Base-by-base conservation (phyloP, 2,888 invertebrate genomes). In the Xiphydria camelus region DNA sequence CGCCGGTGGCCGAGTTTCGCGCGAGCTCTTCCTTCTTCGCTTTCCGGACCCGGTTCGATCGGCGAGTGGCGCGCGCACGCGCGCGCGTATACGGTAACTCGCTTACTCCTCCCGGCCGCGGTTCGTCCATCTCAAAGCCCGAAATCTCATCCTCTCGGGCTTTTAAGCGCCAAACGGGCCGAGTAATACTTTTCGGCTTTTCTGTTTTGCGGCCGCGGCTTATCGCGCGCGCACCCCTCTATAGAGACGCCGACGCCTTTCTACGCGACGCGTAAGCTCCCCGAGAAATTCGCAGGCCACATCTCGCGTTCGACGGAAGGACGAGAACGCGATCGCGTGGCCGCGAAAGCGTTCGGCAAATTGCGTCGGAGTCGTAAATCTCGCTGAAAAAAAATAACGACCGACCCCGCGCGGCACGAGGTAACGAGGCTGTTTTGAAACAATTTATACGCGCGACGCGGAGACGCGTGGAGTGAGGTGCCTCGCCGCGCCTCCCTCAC, bases 111-210 rank as follows among this genome's bases (percentile, higher is more conserved):
- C n/a, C n/a, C n/a, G n/a, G n/a, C n/a, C n/a, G 26, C 14, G 26
- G 26, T 26, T 34, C 23, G 35, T 19, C 44, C 31, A 46, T 49
- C 56, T 44, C 41, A 51, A 55, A 60, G 57, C 51, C 41, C 35
- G 51, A 45, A 56, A 57, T 60, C 55, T 60, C 56, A 58, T 60
- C 56, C 57, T 55, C 51, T 51, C 49, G 51, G 41, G 42, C 49
- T 41, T 37, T 37, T 43, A 23, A 35, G 46, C 44, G 39, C 36
- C 38, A 49, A 45, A 41, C 51, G 31, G 31, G 41, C 31, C 32
- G 34, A 39, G 19, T 35, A 22, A 25, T 49, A 39, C 53, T 53
- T 47, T 42, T 34, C 40, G 35, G 44, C 42, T 53, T 49, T 44
- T 40, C 42, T 46, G 20, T 46, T 49, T 50, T 32, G 45, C 53